These are phyloP conservation scores for Passer montanus DNA, from an alignment of 2,113 vertebrate species.

Conservation along the genomic window DNA sequence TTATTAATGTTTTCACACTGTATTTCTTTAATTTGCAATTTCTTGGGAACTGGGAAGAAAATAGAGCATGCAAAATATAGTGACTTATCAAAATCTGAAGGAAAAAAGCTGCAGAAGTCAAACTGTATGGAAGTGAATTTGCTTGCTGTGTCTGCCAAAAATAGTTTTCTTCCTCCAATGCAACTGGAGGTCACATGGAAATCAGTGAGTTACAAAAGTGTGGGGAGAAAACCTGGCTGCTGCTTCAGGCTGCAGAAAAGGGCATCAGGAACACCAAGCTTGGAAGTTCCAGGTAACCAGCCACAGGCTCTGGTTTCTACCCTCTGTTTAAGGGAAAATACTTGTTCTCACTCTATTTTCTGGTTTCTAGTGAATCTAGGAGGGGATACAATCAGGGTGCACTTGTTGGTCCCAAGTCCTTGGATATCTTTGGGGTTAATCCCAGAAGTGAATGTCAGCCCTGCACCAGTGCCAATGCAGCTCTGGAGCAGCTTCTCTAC, in stretches of 20 bases:
- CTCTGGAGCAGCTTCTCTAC: neutral
- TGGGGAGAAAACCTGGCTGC: neutral
- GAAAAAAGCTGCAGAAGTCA: neutral
- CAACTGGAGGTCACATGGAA: neutral
- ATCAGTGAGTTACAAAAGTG: neutral
- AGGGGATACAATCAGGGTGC: neutral
- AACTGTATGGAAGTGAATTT: neutral
- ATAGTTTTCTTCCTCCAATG: neutral
- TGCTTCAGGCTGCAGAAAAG: neutral
- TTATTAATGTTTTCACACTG: conserved; percentile 11
- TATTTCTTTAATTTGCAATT: neutral
- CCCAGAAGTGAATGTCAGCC: neutral
- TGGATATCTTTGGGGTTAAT: neutral
- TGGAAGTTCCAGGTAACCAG: neutral
- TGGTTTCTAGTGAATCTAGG: neutral
- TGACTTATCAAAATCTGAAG: neutral
- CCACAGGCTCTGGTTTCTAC: neutral
- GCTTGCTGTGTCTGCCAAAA: neutral
- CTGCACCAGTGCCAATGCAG: too few species aligned
- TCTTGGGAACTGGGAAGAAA: neutral
- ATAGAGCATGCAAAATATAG: neutral
- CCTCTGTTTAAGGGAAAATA: neutral
- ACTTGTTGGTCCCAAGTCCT: neutral
- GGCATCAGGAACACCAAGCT: neutral
- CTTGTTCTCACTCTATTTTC: neutral